A percentile compares a stretch with the other conserved stretches of the same genome.
These are phyloP conservation scores for Chanos chanos DNA, from an alignment of 2,797 vertebrate species.

Conservation along the genomic window DNA sequence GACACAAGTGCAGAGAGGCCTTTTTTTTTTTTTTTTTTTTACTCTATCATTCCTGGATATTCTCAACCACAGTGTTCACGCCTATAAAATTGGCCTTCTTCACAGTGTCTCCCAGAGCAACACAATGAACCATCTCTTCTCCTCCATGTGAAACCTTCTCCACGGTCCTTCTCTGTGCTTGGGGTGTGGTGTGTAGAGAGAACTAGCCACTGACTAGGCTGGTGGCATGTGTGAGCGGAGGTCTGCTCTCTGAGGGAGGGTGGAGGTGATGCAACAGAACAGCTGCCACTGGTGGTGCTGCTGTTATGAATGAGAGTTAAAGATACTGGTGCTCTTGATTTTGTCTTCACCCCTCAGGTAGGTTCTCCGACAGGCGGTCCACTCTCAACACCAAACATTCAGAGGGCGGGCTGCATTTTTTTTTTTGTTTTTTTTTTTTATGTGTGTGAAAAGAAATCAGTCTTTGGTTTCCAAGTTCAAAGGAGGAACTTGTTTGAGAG, in stretches of 20 bases:
- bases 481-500: conserved; percentile 83
- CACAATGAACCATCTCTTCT: conserved; percentile 43
- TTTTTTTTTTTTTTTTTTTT: conserved; percentile 9
- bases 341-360: conserved; percentile 32
- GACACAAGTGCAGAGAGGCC: conserved; percentile 42
- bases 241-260: conserved; percentile 12
- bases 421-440: too few species aligned
- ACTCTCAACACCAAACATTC: conserved; percentile 53
- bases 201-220: too few species aligned
- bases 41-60: conserved; percentile 58
- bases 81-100: conserved; percentile 51
- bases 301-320: too few species aligned
- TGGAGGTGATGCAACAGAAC: conserved; percentile 8
- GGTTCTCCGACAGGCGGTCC: conserved; percentile 36
- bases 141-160: conserved; percentile 26
- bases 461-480: conserved; percentile 93
- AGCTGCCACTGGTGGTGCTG: conserved; percentile 24
- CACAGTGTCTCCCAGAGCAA: conserved; percentile 63
- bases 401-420: conserved; percentile 38
- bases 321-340: conserved; percentile 38
- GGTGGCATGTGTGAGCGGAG: conserved; percentile 20
- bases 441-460: conserved; percentile 58
- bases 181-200: conserved; percentile 27
- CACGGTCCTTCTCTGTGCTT: conserved; percentile 18
- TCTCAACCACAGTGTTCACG: conserved; percentile 26